Percentiles rank a stretch among this genome's conserved stretches.
phyloP scores from a whole-genome alignment of 2,888 invertebrate species.

The Athrips mouffetella region DNA sequence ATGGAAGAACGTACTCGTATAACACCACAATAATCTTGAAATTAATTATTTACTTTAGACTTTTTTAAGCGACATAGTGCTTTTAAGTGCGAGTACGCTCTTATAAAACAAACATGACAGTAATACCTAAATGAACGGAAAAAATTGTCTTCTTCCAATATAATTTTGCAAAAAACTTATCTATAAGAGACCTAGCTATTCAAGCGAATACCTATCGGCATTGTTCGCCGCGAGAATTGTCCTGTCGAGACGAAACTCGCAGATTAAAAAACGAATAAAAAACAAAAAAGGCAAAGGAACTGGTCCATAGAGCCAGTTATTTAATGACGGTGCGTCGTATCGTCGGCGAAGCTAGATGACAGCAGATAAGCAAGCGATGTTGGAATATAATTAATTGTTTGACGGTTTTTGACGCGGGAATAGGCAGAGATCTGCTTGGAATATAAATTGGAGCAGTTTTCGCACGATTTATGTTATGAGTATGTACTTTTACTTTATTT shows the following conservation, averaged over 20 bases:
- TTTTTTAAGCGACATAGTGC: too few relatives aligned
- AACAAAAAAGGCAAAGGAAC: background rate
- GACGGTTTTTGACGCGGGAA: slow-evolving; percentile 15
- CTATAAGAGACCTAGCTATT: background rate
- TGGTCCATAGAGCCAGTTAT: slow-evolving; percentile 9
- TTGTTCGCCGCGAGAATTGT: slow-evolving; percentile 1
- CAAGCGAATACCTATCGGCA: background rate
- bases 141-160: background rate
- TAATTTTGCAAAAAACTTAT: background rate
- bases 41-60: too few relatives aligned
- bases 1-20: too few relatives aligned
- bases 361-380: slow-evolving; percentile 50
- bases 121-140: too few relatives aligned
- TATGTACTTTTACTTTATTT: background rate
- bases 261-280: slow-evolving; percentile 1
- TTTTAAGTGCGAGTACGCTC: too few relatives aligned
- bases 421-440: background rate
- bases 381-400: slow-evolving; percentile 32
- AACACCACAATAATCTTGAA: too few relatives aligned
- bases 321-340: slow-evolving; percentile 11
- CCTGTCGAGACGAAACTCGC: slow-evolving; percentile 5
- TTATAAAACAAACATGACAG: too few relatives aligned
- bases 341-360: slow-evolving; percentile 46
- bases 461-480: background rate
- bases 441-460: background rate